These are phyloP conservation scores for Leguminivora glycinivorella DNA, from an alignment of 1,140 invertebrate species.

Conservation along the genomic window DNA sequence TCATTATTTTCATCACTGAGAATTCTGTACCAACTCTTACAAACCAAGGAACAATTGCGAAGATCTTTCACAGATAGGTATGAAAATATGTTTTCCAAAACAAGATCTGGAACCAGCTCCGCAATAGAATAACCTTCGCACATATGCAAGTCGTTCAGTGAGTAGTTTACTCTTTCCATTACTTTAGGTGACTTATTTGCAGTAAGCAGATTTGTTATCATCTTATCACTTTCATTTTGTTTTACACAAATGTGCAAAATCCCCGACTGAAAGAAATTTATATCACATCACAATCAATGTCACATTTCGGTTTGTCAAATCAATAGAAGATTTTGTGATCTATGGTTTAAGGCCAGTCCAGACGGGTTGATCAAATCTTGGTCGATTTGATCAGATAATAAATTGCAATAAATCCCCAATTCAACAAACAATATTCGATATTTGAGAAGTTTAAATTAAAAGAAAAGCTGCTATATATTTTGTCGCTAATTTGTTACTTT, in stretches of 20 bases:
- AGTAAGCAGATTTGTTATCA: slow-evolving; percentile 21
- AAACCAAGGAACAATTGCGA: slow-evolving; percentile 93
- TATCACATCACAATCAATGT: not conserved
- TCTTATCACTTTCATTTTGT: slow-evolving; percentile 16
- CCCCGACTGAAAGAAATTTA: not conserved
- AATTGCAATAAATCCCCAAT: too few species aligned
- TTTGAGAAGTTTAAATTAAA: too few species aligned
- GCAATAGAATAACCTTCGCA: slow-evolving; percentile 56
- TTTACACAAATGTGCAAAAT: not conserved
- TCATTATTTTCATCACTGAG: slow-evolving; percentile 97
- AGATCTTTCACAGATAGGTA: slow-evolving; percentile 93
- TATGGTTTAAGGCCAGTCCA: too few species aligned
- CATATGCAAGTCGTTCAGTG: slow-evolving; percentile 36
- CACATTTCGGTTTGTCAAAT: not conserved
- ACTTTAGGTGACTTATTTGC: slow-evolving; percentile 33
- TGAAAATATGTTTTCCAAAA: slow-evolving; percentile 96
- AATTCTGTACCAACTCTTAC: slow-evolving; percentile 95
- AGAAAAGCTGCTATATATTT: too few species aligned
- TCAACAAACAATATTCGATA: too few species aligned
- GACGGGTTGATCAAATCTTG: too few species aligned
- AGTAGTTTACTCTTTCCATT: slow-evolving; percentile 36
- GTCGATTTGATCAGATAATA: too few species aligned
- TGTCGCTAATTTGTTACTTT: too few species aligned
- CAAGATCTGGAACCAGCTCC: slow-evolving; percentile 80
- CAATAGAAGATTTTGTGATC: not conserved